phyloP scores from a whole-genome alignment of 2,113 vertebrate genomes.

The Forbesichthys agassizii region DNA sequence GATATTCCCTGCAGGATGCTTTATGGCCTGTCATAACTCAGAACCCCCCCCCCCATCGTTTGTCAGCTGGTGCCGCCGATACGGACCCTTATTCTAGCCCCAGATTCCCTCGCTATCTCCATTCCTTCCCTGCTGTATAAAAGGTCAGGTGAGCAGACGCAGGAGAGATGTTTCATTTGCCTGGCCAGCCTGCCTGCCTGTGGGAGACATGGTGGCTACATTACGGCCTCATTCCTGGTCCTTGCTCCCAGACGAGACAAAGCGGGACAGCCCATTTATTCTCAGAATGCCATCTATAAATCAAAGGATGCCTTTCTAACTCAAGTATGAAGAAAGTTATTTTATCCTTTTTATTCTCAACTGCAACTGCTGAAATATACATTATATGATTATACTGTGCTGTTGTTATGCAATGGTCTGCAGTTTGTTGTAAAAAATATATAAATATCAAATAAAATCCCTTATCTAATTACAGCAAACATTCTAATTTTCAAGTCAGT shows the following conservation, averaged over 20 bases:
- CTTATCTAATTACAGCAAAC: constrained; percentile 60
- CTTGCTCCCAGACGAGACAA: background rate
- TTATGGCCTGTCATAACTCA: constrained; percentile 55
- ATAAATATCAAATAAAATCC: constrained; percentile 28
- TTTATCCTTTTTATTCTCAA: too few relatives aligned
- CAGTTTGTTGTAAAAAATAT: constrained; percentile 31
- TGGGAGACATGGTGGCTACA: constrained; percentile 39
- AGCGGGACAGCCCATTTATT: constrained; percentile 2
- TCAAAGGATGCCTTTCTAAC: background rate
- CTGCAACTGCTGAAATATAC: too few relatives aligned
- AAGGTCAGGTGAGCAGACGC: constrained; percentile 56
- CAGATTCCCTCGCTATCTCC: constrained; percentile 17
- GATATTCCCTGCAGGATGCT: constrained; percentile 42
- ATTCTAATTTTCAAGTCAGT: background rate
- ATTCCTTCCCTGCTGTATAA: constrained; percentile 25
- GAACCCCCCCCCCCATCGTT: constrained; percentile 44
- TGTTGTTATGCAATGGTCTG: background rate
- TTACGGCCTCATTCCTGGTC: constrained; percentile 20
- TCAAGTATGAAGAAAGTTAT: background rate
- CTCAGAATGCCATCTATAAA: constrained; percentile 22
- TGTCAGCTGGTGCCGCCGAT: constrained; percentile 44
- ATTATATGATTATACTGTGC: too few relatives aligned
- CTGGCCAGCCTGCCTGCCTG: constrained; percentile 19
- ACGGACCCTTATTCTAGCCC: constrained; percentile 16
- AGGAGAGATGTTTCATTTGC: constrained; percentile 56